Evolutionary conservation across 2,888 invertebrate genomes (phyloP), one percentile per base, ranked within the genome.

Genomic region (Taenaris catops): DNA sequence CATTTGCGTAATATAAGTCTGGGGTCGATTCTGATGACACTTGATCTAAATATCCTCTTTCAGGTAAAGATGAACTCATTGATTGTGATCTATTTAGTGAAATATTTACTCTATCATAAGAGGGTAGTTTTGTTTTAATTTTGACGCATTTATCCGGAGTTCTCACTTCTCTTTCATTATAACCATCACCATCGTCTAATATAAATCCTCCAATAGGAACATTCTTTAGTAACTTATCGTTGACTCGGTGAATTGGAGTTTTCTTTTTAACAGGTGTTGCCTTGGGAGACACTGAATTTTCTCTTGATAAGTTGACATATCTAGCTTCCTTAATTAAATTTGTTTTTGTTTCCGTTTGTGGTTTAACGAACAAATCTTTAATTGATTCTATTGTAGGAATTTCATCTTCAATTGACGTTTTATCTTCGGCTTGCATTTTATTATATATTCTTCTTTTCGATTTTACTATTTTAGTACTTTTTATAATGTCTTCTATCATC

Each of bases 401-500:
- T 44, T 74, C 69, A 44, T 75, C 71, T 43, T 67, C 65, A 1
- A 63, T 49, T n/a, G 41, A 44, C 8, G 48, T 41, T 36, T 57
- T 51, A 11, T 51, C 24, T 18, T 58, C 53, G 8, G 51, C 36
- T 25, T 55, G 17, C 24, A 24, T 46, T 32, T 69, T 65, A 4
- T 72, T 71, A n/a, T 81, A 35, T 38, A 78, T 71, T 40, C 72
- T 65, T 57, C 73, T 54, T 53, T 65, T 76, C 16, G 71, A 73
- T 64, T 87, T 88, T 0, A 83, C 71, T 32, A 84, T 83, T 53
- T 84, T 83, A 1, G 89, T 89, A 42, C 88, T 89, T 46, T 90
- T 90, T 43, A 91, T 79, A 34, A 91, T 89, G 39, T 89, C 90
- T 54, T 90, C 89, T 23, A 91, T 90, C 71, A 91, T 88, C 64